Percentiles rank a stretch among this genome's conserved stretches.
Conservation (phyloP, 1,140 invertebrate genomes). For the Drosophila jambulina region DNA sequence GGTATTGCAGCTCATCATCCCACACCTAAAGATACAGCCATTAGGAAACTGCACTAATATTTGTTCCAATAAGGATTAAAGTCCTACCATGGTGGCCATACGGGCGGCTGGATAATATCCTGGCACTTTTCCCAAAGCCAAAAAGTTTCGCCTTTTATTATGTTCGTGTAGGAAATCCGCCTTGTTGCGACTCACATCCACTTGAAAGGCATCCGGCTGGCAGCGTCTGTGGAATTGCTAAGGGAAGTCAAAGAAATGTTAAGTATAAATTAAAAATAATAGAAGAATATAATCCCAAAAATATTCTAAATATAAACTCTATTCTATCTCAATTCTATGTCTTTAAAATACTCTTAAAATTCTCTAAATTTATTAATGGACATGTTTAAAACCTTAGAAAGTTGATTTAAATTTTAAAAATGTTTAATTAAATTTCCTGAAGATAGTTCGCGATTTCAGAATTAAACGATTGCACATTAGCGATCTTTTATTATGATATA, state of each 20-base stretch:
- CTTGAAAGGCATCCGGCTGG: conserved; percentile 69
- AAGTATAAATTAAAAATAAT: not conserved
- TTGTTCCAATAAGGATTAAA: not conserved
- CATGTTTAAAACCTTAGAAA: too few relatives aligned
- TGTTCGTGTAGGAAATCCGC: conserved; percentile 73
- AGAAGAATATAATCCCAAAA: not conserved
- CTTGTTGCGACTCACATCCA: conserved; percentile 69
- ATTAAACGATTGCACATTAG: not conserved
- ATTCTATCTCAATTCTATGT: not conserved
- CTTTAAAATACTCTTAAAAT: not conserved
- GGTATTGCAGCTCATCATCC: conserved; percentile 82
- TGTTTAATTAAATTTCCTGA: not conserved
- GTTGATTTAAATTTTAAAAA: not conserved
- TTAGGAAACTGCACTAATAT: not conserved
- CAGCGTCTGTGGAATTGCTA: conserved; percentile 72
- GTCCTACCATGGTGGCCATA: conserved; percentile 81
- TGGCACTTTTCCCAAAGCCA: conserved; percentile 72
- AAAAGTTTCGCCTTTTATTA: conserved; percentile 76
- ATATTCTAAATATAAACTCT: not conserved
- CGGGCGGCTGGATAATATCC: conserved; percentile 79
- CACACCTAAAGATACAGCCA: conserved; percentile 57
- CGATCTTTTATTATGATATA: conserved; percentile 14
- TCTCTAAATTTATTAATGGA: not conserved
- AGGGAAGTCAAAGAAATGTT: not conserved
- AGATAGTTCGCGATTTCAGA: not conserved